Conservation (phyloP, 1,140 invertebrate species). For the Drosophila murphyi region DNA sequence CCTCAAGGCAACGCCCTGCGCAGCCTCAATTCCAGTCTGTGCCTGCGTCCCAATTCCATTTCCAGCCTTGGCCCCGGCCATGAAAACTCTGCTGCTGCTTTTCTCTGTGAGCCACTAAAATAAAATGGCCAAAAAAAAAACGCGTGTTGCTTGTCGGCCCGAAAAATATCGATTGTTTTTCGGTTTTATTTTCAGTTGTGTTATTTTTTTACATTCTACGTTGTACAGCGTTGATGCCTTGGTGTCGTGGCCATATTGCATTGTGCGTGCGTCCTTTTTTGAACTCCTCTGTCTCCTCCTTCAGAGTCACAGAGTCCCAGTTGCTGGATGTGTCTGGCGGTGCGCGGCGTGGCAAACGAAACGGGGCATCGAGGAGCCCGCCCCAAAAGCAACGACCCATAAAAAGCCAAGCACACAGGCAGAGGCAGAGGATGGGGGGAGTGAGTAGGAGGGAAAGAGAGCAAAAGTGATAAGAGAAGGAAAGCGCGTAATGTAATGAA, state of each 20-base stretch:
- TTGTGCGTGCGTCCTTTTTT: slow-evolving; percentile 71
- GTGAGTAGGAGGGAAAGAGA: background rate
- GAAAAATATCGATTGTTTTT: slow-evolving; percentile 69
- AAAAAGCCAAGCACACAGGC: slow-evolving; percentile 37
- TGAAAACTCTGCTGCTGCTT: slow-evolving; percentile 14
- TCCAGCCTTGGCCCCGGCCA: slow-evolving; percentile 18
- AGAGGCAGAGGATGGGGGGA: background rate
- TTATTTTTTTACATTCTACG: too few species aligned
- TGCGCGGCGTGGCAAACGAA: slow-evolving; percentile 37
- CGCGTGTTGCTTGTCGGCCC: slow-evolving; percentile 29
- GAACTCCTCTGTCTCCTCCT: slow-evolving; percentile 52
- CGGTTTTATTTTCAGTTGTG: too few species aligned
- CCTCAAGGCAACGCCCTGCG: slow-evolving; percentile 59
- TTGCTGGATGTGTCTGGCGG: slow-evolving; percentile 71
- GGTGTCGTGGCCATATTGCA: background rate
- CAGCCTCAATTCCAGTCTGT: slow-evolving; percentile 45
- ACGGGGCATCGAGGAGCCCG: slow-evolving; percentile 4
- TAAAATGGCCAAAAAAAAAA: slow-evolving; percentile 48
- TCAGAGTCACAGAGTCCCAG: slow-evolving; percentile 25
- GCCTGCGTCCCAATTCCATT: slow-evolving; percentile 12
- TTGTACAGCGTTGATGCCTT: too few species aligned
- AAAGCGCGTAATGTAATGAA: slow-evolving; percentile 65
- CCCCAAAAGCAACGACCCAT: slow-evolving; percentile 42
- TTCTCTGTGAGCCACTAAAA: slow-evolving; percentile 49
- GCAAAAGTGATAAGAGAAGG: slow-evolving; percentile 16